Conservation (phyloP, 2,797 vertebrate genomes). For the Alosa sapidissima region DNA sequence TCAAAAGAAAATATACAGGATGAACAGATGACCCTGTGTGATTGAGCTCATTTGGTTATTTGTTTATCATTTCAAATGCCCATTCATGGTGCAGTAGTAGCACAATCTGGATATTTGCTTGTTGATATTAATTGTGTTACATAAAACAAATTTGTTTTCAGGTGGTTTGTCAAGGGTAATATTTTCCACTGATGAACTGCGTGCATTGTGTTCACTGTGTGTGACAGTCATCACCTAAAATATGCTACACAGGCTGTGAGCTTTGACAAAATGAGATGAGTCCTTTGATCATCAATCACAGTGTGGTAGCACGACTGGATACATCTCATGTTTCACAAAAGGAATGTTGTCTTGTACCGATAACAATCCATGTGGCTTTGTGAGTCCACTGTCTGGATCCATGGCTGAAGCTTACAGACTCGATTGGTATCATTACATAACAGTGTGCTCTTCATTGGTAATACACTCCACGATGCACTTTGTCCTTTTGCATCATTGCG, state of each 20-base stretch:
- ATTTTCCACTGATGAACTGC: background rate
- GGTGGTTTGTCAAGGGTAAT: background rate
- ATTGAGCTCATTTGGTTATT: background rate
- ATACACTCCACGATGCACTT: background rate
- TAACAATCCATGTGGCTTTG: background rate
- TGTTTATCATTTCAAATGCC: background rate
- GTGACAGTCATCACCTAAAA: background rate
- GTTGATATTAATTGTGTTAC: background rate
- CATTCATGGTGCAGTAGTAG: background rate
- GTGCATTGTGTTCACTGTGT: background rate
- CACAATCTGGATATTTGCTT: background rate
- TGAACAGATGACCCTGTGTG: background rate
- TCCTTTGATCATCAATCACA: background rate
- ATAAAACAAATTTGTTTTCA: background rate
- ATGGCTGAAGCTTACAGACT: background rate
- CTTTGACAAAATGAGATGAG: background rate
- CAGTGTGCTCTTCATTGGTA: background rate
- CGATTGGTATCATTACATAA: background rate
- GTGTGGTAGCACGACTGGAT: background rate
- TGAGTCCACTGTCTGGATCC: background rate
- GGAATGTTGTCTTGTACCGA: background rate
- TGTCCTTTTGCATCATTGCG: background rate
- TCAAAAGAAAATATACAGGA: background rate
- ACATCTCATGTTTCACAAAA: background rate
- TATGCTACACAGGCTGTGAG: background rate